Conservation (phyloP, 2,113 vertebrate species). For the Tragelaphus strepsiceros region DNA sequence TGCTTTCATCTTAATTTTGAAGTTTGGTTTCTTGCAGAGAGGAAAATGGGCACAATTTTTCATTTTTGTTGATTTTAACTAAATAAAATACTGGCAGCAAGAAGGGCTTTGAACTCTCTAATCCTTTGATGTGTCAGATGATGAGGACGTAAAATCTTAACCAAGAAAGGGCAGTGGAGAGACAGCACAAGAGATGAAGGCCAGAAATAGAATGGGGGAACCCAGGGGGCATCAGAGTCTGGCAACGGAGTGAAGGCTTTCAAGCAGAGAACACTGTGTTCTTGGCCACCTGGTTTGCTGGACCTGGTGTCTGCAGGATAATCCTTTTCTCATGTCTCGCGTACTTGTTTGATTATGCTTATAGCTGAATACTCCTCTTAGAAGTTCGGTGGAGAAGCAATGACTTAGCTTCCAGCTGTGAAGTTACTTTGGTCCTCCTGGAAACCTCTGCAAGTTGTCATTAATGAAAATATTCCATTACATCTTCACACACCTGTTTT, state of each 20-base stretch:
- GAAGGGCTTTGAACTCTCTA: conserved; percentile 49
- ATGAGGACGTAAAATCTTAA: conserved; percentile 21
- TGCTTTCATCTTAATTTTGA: conserved; percentile 32
- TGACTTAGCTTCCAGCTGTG: background rate
- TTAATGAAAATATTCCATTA: background rate
- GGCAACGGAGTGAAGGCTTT: background rate
- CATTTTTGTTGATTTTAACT: conserved; percentile 22
- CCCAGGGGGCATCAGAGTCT: background rate
- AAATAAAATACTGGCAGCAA: background rate
- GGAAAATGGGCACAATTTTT: conserved; percentile 45
- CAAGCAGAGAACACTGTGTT: background rate
- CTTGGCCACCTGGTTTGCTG: conserved; percentile 34
- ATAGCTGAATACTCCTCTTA: background rate
- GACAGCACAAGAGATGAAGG: conserved; percentile 37
- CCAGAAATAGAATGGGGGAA: conserved; percentile 71
- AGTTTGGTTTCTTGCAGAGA: background rate
- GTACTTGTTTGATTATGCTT: background rate
- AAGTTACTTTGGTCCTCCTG: background rate
- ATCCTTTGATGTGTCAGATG: conserved; percentile 8
- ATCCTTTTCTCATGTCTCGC: background rate
- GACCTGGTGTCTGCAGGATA: conserved; percentile 56
- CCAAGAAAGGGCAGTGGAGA: conserved; percentile 60
- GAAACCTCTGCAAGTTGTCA: background rate
- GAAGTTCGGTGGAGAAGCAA: background rate
- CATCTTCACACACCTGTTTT: background rate